phyloP scores from a whole-genome alignment of 30 jellyfish, hydroid and myxozoan genomes.

The Morbakka virulenta region DNA sequence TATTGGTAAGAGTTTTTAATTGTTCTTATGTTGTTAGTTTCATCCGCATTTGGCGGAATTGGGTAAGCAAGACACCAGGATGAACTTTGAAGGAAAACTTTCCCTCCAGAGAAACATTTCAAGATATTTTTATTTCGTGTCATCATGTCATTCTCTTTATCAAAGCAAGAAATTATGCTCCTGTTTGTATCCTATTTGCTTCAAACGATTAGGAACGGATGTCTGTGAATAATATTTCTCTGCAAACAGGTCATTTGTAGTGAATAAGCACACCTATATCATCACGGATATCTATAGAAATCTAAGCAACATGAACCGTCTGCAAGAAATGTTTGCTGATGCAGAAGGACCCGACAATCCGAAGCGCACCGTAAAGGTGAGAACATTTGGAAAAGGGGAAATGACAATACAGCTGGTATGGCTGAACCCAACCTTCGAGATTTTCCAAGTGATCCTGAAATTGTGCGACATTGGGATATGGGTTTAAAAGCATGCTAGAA shows the following conservation, averaged over 20 bases:
- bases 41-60: constrained; percentile 15
- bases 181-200: constrained; percentile 17
- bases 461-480: constrained; percentile 23
- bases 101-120: constrained; percentile 27
- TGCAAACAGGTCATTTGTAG: constrained; percentile 14
- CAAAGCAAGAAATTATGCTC: constrained; percentile 19
- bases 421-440: constrained; percentile 6
- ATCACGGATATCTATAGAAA: constrained; percentile 17
- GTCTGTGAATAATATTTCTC: constrained; percentile 15
- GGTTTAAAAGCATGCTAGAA: constrained; percentile 5
- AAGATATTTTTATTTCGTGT: constrained; percentile 18
- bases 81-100: constrained; percentile 12
- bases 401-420: background rate
- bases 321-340: constrained; percentile 25
- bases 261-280: constrained; percentile 13
- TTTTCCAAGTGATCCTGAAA: constrained; percentile 28
- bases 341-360: constrained; percentile 29
- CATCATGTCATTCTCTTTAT: constrained; percentile 28
- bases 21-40: background rate
- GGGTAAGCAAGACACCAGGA: constrained; percentile 16
- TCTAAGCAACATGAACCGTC: constrained; percentile 16
- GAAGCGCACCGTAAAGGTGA: constrained; percentile 8
- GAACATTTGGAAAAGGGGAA: constrained; percentile 19
- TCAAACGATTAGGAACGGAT: constrained; percentile 32
- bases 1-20: background rate